Evolutionary conservation across 2,113 vertebrate species (phyloP).

Genomic region (Amblyopsis rosae): DNA sequence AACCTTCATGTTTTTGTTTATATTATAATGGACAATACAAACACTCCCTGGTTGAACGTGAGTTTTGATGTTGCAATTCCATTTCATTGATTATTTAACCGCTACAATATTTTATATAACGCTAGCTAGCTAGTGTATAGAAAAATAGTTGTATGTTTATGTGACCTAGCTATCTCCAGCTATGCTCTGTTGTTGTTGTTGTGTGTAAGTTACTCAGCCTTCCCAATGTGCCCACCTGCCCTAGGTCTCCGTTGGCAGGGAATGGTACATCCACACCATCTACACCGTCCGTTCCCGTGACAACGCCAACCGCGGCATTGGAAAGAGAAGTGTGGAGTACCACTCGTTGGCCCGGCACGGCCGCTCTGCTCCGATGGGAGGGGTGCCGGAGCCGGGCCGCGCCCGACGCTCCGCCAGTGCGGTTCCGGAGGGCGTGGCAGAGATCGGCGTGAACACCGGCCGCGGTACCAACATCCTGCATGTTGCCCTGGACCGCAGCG

Average conservation of each 20-base stretch:
- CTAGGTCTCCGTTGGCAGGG: slow-evolving; percentile 89
- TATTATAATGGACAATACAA: too few relatives aligned
- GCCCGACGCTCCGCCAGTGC: slow-evolving; percentile 70
- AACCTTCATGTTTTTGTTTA: neutral
- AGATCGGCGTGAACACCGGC: slow-evolving; percentile 82
- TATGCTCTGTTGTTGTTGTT: neutral
- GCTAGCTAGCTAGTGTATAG: too few relatives aligned
- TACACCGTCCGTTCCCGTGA: slow-evolving; percentile 90
- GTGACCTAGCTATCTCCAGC: too few relatives aligned
- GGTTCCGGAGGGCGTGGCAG: slow-evolving; percentile 62
- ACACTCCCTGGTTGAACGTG: too few relatives aligned
- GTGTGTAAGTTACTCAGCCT: neutral
- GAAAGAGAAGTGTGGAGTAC: slow-evolving; percentile 87
- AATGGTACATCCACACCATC: slow-evolving; percentile 95
- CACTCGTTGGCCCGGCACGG: slow-evolving; percentile 69
- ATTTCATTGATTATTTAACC: too few relatives aligned
- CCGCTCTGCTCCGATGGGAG: slow-evolving; percentile 3
- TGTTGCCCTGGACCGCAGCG: slow-evolving; percentile 79
- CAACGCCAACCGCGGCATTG: slow-evolving; percentile 80
- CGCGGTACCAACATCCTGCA: slow-evolving; percentile 94
- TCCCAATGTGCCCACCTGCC: neutral
- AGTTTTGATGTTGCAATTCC: too few relatives aligned
- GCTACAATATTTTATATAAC: too few relatives aligned
- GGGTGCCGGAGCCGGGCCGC: slow-evolving; percentile 26
- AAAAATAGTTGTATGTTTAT: too few relatives aligned